Evolutionary conservation across 2,888 invertebrate genomes (phyloP), one percentile per base, ranked within the genome.

Genomic region (Drosophila meridionalis): DNA sequence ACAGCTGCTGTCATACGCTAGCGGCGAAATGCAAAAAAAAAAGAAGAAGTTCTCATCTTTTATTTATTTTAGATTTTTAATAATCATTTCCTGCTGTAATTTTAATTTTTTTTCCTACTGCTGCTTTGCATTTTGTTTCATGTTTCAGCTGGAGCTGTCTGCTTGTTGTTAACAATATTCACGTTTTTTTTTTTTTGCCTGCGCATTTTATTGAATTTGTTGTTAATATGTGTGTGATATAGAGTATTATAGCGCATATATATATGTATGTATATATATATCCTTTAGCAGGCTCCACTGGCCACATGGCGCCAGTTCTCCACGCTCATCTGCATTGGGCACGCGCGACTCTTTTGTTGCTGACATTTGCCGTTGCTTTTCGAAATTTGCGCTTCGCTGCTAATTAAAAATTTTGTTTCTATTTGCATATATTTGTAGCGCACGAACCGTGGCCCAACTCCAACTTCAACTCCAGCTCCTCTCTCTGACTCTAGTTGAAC

Each of bases 401-500:
- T 87, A 87, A 87, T 87, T 87, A 87, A 87, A 87, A 87, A 89
- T 85, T 89, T 85, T 89, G 85, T 84, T 87, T 87, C 84, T 87
- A 87, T 87, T 87, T 87, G 86, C 89, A 89, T 90, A 89, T 90
- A 87, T 87, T 89, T 87, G 87, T 78, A 74, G 66, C 52, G n/a
- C 82, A 56, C 34, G 47, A 62, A 62, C 32, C 64, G 43, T 47
- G 14, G 6, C 38, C 50, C 28, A 40, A 48, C 50, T 20, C 12
- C 48, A 8, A 8, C 7, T 7, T 2, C 8, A 34, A 1, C 34
- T 6, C 34, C 36, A 2, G 4, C 38, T 38, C 38, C 14, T 6
- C 45, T 45, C 63, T n/a, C 53, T 38, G 40, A 4, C 52, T 11
- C 47, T 36, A 20, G 52, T 50, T 32, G 40, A 64, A 42, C 48